Base-by-base conservation (phyloP, 2,797 vertebrate genomes). In the Ptychadena robeensis region DNA sequence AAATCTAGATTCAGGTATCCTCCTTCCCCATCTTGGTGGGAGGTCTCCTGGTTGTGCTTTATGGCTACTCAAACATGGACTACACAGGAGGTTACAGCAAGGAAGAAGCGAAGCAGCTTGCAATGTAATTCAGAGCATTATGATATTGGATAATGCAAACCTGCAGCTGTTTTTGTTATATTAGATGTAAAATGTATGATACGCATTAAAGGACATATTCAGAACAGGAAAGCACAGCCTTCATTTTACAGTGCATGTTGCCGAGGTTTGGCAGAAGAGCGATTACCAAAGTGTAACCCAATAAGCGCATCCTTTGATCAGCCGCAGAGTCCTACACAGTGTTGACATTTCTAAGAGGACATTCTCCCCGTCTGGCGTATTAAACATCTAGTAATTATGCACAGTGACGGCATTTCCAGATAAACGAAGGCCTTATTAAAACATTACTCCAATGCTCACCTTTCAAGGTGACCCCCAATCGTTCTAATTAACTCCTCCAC, bases 401-500 rank as follows among this genome's bases (percentile, higher is more conserved):
- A 71, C 37, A 80, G 66, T 65, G 72, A 81, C 65, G 31, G 83
- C 78, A 64, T 76, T 35, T 75, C 78, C 77, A 75, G 78, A 81
- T 80, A 85, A 85, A 80, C 59, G 78, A 81, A 61, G 25, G 66
- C 83, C 83, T 80, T 81, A 85, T 85, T 85, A 85, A 85, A 85
- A 85, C 78, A 85, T 80, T 81, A 80, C 78, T 85, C 72, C 57
- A 64, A 76, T 37, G 78, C 65, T 81, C 78, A 85, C 83, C 83
- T 85, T 76, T 61, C 78, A 85, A 85, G 83, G 83, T 85, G 83
- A 85, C 83, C 83, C 78, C 38, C 72, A 22, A 70, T 81, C 64
- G 65, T 69, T 76, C 78, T 76, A 80, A 85, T 85, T 85, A 85
- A 85, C 83, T 81, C 78, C 83, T 85, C 83, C 78, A 85, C 83